These are phyloP conservation scores for Morus bassanus DNA, from an alignment of 2,797 vertebrate genomes.

Conservation along the genomic window DNA sequence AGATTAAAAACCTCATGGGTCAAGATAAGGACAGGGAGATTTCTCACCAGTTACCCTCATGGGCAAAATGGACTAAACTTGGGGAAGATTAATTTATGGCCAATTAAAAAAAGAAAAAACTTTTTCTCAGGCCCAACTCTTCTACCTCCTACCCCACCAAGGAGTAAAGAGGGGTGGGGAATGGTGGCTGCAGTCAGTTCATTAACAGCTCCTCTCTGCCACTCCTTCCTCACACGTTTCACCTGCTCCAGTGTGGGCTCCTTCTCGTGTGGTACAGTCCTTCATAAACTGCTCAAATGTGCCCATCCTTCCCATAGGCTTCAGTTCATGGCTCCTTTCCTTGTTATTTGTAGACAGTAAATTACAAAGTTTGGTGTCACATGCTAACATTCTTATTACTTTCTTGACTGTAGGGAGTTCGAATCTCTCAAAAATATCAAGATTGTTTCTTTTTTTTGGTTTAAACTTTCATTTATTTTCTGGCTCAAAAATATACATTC, in stretches of 20 bases:
- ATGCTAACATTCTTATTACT: not conserved
- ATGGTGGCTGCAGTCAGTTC: not conserved
- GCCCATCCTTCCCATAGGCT: not conserved
- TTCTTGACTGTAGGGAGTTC: not conserved
- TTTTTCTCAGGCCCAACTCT: not conserved
- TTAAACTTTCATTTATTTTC: not conserved
- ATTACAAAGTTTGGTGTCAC: not conserved
- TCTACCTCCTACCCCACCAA: not conserved
- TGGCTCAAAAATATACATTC: not conserved
- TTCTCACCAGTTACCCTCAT: not conserved
- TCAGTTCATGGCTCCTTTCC: not conserved
- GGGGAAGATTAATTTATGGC: not conserved
- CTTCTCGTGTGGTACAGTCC: not conserved
- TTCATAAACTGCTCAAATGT: not conserved
- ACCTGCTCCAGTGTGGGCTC: not conserved
- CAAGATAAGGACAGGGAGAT: not conserved
- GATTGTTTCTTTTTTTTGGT: not conserved
- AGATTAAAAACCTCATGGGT: not conserved
- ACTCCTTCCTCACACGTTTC: not conserved
- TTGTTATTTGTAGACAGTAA: not conserved
- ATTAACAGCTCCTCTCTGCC: not conserved
- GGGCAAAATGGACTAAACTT: not conserved
- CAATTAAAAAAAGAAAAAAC: not conserved
- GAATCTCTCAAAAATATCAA: not conserved
- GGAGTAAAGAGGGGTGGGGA: fast-evolving